Evolutionary conservation across 1,140 invertebrate genomes (phyloP).

Genomic region (Lucilia sericata): DNA sequence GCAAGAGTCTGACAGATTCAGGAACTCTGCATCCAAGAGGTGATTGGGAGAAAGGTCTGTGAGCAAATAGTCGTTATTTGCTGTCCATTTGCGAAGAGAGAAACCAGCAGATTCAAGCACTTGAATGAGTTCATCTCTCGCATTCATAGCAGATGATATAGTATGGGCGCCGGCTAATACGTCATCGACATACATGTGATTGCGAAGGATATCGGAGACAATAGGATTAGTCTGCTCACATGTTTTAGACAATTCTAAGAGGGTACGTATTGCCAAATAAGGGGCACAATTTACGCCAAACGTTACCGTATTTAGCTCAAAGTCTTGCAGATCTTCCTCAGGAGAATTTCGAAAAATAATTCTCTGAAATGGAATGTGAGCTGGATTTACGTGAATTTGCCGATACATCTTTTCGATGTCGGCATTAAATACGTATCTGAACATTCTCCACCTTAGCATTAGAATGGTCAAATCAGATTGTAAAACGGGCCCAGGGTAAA

Average conservation of each 20-base stretch:
- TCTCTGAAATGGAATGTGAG: not conserved
- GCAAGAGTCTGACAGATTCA: too few relatives aligned
- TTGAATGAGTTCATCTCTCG: not conserved
- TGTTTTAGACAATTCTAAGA: constrained; percentile 10
- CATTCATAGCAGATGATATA: not conserved
- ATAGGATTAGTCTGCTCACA: not conserved
- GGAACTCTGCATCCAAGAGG: too few relatives aligned
- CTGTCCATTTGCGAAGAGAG: not conserved
- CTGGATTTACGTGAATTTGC: not conserved
- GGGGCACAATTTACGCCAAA: constrained; percentile 33
- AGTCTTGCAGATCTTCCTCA: not conserved
- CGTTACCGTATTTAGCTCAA: constrained; percentile 27
- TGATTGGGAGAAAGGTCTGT: too few relatives aligned
- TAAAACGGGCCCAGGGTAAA: not conserved
- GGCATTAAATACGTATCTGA: not conserved
- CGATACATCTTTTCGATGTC: constrained; percentile 11
- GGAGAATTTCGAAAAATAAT: not conserved
- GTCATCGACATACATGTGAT: constrained; percentile 18
- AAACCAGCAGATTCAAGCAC: not conserved
- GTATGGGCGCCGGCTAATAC: not conserved
- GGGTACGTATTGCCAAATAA: constrained; percentile 33
- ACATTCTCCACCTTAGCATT: not conserved
- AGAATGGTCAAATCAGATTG: constrained; percentile 2
- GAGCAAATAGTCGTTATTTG: not conserved
- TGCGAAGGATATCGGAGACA: not conserved